phyloP scores from a whole-genome alignment of 2,113 vertebrate genomes.

The Gymnobelideus leadbeateri region DNA sequence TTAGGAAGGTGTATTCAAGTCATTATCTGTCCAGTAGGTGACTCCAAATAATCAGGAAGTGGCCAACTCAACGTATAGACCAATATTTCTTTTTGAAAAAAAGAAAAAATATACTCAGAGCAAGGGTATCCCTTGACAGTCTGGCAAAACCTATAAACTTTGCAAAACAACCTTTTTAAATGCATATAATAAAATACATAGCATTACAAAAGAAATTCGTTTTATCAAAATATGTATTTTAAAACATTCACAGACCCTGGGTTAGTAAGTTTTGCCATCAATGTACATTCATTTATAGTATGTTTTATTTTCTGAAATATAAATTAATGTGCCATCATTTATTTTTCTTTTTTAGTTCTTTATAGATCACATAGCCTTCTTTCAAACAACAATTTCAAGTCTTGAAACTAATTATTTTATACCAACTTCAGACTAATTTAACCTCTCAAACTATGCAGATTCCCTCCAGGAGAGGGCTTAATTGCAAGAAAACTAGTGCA shows the following conservation, averaged over 20 bases:
- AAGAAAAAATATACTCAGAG: neutral
- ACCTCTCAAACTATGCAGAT: constrained; percentile 59
- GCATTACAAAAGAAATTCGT: neutral
- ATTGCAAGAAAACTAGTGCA: constrained; percentile 48
- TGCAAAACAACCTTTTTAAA: neutral
- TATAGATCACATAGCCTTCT: constrained; percentile 34
- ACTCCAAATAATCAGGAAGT: neutral
- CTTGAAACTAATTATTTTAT: constrained; percentile 25
- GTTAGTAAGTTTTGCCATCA: neutral
- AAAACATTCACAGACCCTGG: neutral
- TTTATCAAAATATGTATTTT: neutral
- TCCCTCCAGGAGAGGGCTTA: constrained; percentile 47
- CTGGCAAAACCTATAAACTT: neutral
- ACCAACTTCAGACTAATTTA: constrained; percentile 61
- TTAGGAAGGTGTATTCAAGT: neutral
- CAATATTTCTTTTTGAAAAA: neutral
- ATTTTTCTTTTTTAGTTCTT: constrained; percentile 10
- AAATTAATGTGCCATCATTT: constrained; percentile 3
- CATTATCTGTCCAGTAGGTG: neutral
- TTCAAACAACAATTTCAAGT: constrained; percentile 38
- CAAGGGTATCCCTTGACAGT: neutral
- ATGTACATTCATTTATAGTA: neutral
- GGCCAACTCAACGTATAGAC: too few relatives aligned
- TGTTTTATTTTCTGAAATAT: constrained; percentile 15
- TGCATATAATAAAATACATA: neutral